Evolutionary conservation across 2,888 invertebrate genomes (phyloP), one percentile per base, ranked within the genome.

Genomic region (Sesia apiformis): DNA sequence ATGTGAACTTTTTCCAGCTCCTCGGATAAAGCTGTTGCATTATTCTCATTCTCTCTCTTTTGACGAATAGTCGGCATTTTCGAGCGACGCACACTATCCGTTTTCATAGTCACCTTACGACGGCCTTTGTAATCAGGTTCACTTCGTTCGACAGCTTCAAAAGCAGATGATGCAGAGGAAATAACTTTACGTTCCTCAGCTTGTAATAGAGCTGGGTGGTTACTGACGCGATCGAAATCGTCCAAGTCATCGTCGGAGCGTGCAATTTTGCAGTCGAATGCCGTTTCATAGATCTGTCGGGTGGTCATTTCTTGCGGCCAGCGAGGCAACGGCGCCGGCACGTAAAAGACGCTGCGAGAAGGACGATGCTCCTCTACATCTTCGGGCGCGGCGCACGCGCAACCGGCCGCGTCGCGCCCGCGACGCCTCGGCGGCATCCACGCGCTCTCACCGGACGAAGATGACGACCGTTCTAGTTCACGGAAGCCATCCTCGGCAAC

Each of bases 231-330:
- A 67, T 96, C 95, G 53, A 96, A 93, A 65, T 94, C 93, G 70
- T 96, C 95, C 73, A 96, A 91, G 65, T 96, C 94, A 77, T 94
- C 94, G 66, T 94, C 94, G 5, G 95, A 95, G 62, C 94, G 93
- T 73, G 93, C 93, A 70, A 96, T 93, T 82, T 95, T 95, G 81
- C 95, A 95, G 82, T 96, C 96, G 81, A 96, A 96, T 57, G 96
- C 96, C 56, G 96, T 96, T 84, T 96, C 96, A 80, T 96, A 96
- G 55, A 96, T 92, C 83, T 95, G 95, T 70, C 95, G 92, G 78
- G 90, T 86, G 66, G 91, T 91, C 86, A 91, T 91, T 72, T 91
- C 91, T 84, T 84, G 88, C 73, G 90, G 88, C 83, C 91, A 93
- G 78, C 93, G 90, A 69, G 92, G 91, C 78, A 93, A 88, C 63